Evolutionary conservation across 2,888 invertebrate genomes (phyloP).

Genomic region (Eupithecia abbreviata): DNA sequence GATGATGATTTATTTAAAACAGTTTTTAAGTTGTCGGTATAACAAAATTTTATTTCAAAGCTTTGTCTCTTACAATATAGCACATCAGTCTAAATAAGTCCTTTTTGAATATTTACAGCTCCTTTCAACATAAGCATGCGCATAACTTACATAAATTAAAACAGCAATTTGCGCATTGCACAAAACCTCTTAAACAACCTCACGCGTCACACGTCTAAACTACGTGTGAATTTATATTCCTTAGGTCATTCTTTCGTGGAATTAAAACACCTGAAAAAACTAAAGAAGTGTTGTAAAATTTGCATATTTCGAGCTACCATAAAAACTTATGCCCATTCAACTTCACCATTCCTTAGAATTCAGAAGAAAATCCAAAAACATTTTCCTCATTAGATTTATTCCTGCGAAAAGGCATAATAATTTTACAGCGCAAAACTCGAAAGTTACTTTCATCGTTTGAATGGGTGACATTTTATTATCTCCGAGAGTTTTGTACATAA

Average conservation of each 20-base stretch:
- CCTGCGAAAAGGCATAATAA: conserved; percentile 51
- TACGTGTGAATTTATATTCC: conserved; percentile 12
- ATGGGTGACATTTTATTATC: conserved; percentile 64
- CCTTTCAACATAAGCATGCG: conserved; percentile 5
- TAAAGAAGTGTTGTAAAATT: conserved; percentile 8
- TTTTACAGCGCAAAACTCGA: conserved; percentile 55
- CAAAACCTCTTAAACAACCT: conserved; percentile 12
- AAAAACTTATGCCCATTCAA: conserved; percentile 6
- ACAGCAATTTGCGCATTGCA: conserved; percentile 10
- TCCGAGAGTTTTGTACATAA: conserved; percentile 67
- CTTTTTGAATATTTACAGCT: conserved; percentile 59
- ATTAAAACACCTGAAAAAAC: conserved; percentile 1
- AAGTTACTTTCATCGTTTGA: conserved; percentile 57
- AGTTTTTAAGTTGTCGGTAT: neutral
- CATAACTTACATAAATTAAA: conserved; percentile 10
- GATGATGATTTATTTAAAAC: too few relatives aligned
- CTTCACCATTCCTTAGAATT: neutral
- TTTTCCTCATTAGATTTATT: conserved; percentile 42
- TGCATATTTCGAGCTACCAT: conserved; percentile 6
- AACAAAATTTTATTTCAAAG: neutral
- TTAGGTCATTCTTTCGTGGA: neutral
- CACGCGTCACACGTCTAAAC: neutral
- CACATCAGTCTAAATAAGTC: conserved; percentile 69
- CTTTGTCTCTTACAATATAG: conserved; percentile 40
- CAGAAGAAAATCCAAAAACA: conserved; percentile 19